Evolutionary conservation across 2,888 invertebrate genomes (phyloP).

Genomic region (Mythimna ferrago): DNA sequence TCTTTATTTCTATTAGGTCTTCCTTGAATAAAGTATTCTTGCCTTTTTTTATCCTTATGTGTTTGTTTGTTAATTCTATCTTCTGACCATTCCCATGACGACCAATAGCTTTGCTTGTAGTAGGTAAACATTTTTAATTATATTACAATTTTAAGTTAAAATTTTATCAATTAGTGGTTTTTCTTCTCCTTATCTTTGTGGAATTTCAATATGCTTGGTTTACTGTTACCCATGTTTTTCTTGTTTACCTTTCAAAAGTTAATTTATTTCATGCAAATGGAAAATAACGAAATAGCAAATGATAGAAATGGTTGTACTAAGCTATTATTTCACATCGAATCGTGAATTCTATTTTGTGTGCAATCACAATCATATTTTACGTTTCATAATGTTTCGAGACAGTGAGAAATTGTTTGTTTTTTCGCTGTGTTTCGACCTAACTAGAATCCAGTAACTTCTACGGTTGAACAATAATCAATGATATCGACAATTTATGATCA

Average conservation of each 20-base stretch:
- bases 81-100: too few species aligned
- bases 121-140: too few species aligned
- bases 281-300: conserved; percentile 26
- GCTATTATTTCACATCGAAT: conserved; percentile 50
- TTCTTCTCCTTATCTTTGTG: too few species aligned
- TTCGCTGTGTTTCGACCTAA: conserved; percentile 18
- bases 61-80: too few species aligned
- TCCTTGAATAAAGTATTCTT: too few species aligned
- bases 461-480: conserved; percentile 17
- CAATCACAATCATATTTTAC: conserved; percentile 41
- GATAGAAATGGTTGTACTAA: conserved; percentile 41
- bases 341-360: conserved; percentile 37
- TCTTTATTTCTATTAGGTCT: too few species aligned
- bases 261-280: conserved; percentile 19
- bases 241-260: conserved; percentile 2
- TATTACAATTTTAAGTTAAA: too few species aligned
- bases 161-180: too few species aligned
- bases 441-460: neutral
- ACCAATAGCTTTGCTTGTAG: too few species aligned
- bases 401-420: conserved; percentile 41
- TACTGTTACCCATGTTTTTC: neutral
- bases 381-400: conserved; percentile 39
- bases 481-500: neutral
- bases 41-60: too few species aligned
- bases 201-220: too few species aligned